A percentile compares a stretch with the other conserved stretches of the same genome.
phyloP scores from a whole-genome alignment of 2,113 vertebrate genomes.

The Electrona antarctica region DNA sequence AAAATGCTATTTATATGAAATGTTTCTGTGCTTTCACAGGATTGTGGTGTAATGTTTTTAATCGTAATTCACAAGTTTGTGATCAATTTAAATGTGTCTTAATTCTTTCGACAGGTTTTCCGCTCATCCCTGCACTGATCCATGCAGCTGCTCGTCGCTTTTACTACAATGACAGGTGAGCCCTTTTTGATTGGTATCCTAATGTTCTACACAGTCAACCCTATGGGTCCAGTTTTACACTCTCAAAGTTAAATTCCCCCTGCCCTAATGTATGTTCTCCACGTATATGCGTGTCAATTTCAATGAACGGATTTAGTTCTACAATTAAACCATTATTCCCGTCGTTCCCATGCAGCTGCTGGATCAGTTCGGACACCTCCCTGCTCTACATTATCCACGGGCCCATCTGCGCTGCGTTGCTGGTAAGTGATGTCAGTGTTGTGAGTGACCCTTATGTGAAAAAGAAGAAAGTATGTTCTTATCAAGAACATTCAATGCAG shows the following conservation, averaged over 20 bases:
- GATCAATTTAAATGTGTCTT: neutral
- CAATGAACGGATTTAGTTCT: no score
- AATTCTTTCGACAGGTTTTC: slow-evolving; percentile 83
- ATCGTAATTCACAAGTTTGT: neutral
- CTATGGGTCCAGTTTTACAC: no score
- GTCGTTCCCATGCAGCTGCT: slow-evolving; percentile 81
- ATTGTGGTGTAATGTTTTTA: neutral
- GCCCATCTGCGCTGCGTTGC: slow-evolving; percentile 91
- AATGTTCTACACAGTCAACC: no score
- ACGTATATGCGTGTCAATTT: no score
- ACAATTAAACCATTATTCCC: neutral
- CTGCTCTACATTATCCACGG: slow-evolving; percentile 96
- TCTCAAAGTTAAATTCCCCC: no score
- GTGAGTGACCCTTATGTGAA: no score
- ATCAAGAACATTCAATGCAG: no score
- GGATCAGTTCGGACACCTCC: slow-evolving; percentile 92
- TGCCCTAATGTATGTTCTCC: no score
- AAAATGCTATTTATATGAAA: no score
- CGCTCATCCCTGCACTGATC: slow-evolving; percentile 90
- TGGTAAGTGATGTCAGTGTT: slow-evolving; percentile 78
- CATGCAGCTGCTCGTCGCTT: slow-evolving; percentile 87
- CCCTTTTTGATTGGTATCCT: slow-evolving; percentile 1
- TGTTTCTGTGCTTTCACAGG: neutral
- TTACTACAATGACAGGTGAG: slow-evolving; percentile 96
- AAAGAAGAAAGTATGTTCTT: no score